phyloP scores from a whole-genome alignment of 1,140 invertebrate species.

The Eufriesea mexicana region DNA sequence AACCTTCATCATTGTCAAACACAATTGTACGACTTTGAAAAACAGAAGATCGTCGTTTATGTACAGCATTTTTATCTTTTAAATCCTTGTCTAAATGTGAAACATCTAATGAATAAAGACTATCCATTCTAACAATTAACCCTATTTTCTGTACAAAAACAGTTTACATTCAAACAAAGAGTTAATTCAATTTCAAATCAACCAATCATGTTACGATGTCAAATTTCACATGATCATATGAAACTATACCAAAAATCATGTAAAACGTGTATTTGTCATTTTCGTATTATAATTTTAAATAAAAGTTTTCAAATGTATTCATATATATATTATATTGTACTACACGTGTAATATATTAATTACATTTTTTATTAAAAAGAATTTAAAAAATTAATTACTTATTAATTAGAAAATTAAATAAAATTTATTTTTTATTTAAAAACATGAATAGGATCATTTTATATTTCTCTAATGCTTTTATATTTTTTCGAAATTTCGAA shows the following conservation, averaged over 20 bases:
- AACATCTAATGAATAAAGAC: background rate
- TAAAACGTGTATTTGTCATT: background rate
- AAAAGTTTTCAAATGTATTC: background rate
- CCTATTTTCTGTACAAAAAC: background rate
- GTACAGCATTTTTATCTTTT: slow-evolving; percentile 3
- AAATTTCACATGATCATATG: background rate
- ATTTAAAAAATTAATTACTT: background rate
- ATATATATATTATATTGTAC: too few species aligned
- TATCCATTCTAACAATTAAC: slow-evolving; percentile 37
- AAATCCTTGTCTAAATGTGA: background rate
- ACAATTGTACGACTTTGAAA: slow-evolving; percentile 56
- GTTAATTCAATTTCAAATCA: slow-evolving; percentile 22
- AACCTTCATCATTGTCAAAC: slow-evolving; percentile 49
- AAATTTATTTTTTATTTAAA: background rate
- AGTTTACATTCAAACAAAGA: background rate
- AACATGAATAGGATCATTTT: background rate
- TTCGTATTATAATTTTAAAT: background rate
- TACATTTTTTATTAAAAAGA: background rate
- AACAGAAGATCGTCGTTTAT: slow-evolving; percentile 70
- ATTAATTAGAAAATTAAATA: too few species aligned
- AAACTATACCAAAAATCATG: background rate
- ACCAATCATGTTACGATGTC: background rate
- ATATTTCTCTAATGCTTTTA: background rate
- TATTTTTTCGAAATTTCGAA: background rate
- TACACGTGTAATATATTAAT: background rate